phyloP scores from a whole-genome alignment of 2,797 vertebrate species.

The Halcyon smyrnensis region DNA sequence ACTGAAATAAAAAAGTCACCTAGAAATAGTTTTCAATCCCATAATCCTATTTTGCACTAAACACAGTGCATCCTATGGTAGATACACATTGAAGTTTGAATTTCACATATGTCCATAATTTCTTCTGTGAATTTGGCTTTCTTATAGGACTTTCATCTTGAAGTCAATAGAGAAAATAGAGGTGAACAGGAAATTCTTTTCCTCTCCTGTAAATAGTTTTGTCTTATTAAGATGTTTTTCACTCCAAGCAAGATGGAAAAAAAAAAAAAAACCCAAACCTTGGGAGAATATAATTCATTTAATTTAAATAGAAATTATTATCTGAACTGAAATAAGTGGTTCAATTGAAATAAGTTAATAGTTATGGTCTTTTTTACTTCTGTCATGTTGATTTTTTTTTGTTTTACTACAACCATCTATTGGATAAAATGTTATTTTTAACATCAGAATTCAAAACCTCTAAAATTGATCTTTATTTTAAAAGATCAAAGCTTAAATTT shows the following conservation, averaged over 20 bases:
- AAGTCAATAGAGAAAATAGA: background rate
- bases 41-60: conserved; percentile 13
- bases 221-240: background rate
- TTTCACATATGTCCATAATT: background rate
- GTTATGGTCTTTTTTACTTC: background rate
- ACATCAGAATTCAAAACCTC: background rate
- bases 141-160: background rate
- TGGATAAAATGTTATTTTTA: background rate
- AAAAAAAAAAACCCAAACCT: background rate
- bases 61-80: background rate
- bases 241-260: background rate
- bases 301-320: background rate
- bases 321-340: background rate
- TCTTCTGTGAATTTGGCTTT: background rate
- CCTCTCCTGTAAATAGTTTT: background rate
- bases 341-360: background rate
- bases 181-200: background rate
- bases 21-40: conserved; percentile 22
- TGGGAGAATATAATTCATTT: background rate
- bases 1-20: conserved; percentile 21
- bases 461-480: background rate
- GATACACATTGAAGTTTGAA: background rate
- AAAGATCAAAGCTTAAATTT: background rate
- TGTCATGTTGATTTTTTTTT: background rate
- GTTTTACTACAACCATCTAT: background rate